Evolutionary conservation across 2,888 invertebrate genomes (phyloP).

Genomic region (Boloria selene): DNA sequence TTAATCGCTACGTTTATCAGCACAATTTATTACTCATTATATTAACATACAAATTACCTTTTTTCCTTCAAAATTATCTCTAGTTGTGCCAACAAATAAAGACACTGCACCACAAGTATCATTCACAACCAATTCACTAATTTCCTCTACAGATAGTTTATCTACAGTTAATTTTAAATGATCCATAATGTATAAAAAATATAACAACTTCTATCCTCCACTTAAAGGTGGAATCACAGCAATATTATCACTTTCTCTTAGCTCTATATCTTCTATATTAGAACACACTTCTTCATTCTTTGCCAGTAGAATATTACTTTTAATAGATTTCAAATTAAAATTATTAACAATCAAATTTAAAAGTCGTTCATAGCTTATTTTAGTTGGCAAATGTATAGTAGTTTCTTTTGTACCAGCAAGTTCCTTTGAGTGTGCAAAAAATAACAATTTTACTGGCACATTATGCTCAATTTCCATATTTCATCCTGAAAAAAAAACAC

Average conservation of each 20-base stretch:
- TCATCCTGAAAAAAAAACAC: constrained; percentile 52
- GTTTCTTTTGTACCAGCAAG: constrained; percentile 85
- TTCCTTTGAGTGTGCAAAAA: constrained; percentile 96
- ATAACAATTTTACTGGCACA: constrained; percentile 86
- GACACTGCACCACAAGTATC: constrained; percentile 94
- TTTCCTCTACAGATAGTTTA: constrained; percentile 85
- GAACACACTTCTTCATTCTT: constrained; percentile 91
- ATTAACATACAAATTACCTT: constrained; percentile 75
- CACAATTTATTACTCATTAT: not conserved
- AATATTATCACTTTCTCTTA: constrained; percentile 89
- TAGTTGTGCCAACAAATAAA: constrained; percentile 93
- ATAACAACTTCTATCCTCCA: constrained; percentile 85
- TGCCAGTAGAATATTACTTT: constrained; percentile 88
- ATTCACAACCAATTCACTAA: constrained; percentile 85
- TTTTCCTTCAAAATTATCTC: constrained; percentile 91
- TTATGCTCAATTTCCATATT: constrained; percentile 73
- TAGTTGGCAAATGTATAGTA: constrained; percentile 74
- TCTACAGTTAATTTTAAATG: constrained; percentile 85
- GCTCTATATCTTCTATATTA: constrained; percentile 74
- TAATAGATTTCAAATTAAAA: constrained; percentile 86
- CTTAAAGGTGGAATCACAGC: constrained; percentile 97
- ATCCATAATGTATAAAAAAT: constrained; percentile 81
- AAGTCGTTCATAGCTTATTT: constrained; percentile 82
- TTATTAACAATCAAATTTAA: constrained; percentile 81
- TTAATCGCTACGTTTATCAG: no score